phyloP scores from a whole-genome alignment of 2,113 vertebrate species.

The Fulmarus glacialis region DNA sequence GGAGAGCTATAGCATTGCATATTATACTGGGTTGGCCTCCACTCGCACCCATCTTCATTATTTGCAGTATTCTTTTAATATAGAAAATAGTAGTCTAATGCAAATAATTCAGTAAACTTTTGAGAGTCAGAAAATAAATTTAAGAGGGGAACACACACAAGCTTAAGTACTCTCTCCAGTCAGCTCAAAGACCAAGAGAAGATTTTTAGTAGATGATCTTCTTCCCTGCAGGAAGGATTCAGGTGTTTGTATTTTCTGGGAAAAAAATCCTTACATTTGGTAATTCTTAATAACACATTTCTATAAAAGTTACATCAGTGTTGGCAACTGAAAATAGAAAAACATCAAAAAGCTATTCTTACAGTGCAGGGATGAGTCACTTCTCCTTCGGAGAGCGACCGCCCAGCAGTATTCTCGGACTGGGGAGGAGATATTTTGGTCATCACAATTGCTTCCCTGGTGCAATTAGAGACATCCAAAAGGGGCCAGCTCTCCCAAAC shows the following conservation, averaged over 20 bases:
- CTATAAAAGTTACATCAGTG: background rate
- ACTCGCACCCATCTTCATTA: background rate
- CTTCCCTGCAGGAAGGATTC: background rate
- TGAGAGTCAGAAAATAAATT: background rate
- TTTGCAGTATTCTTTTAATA: no score
- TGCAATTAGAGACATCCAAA: background rate
- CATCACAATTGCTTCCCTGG: background rate
- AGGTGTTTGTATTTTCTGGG: background rate
- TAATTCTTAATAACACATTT: background rate
- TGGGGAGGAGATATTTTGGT: background rate
- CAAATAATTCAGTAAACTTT: background rate
- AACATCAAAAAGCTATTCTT: background rate
- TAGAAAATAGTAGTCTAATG: accelerated
- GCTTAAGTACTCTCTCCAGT: no score
- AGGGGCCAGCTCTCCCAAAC: background rate
- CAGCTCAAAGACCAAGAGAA: background rate
- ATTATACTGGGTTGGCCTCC: accelerated
- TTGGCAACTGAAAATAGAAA: background rate
- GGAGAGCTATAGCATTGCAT: accelerated
- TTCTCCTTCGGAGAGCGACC: accelerated
- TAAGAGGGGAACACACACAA: background rate
- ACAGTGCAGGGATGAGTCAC: background rate
- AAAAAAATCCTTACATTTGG: background rate
- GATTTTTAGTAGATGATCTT: no score
- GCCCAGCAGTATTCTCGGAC: accelerated